These are phyloP conservation scores for Eumerus sabulonum DNA, from an alignment of 2,888 invertebrate species.

Conservation along the genomic window DNA sequence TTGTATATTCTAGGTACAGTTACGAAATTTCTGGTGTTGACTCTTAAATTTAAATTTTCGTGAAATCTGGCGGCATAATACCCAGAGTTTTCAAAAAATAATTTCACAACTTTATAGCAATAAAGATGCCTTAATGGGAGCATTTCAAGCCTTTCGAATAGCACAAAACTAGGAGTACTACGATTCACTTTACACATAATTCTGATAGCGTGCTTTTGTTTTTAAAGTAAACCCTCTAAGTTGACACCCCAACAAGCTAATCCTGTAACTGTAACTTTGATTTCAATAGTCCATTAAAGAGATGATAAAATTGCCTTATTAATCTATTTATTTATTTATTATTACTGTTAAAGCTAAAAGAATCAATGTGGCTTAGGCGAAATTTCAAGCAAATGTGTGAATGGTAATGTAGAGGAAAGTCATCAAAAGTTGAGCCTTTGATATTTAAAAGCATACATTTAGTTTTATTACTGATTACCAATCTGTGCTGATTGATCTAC, in stretches of 20 bases:
- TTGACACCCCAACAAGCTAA: conserved; percentile 20
- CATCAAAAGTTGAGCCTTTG: not conserved
- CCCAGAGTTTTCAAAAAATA: too few species aligned
- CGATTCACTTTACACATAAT: too few species aligned
- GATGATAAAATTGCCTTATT: conserved; percentile 10
- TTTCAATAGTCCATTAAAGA: conserved; percentile 19
- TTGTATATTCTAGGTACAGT: not conserved
- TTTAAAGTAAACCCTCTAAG: not conserved
- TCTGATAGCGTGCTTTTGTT: conserved; percentile 28
- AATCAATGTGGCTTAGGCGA: not conserved
- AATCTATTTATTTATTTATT: not conserved
- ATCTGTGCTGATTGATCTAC: conserved; percentile 9
- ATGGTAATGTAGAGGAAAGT: not conserved
- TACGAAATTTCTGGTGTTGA: not conserved
- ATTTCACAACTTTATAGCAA: too few species aligned
- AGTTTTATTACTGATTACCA: conserved; percentile 24
- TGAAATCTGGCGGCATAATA: too few species aligned
- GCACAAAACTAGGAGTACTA: conserved; percentile 1
- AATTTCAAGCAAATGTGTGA: conserved; percentile 4
- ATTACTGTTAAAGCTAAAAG: conserved; percentile 1
- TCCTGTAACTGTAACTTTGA: conserved; percentile 10
- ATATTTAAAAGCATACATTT: conserved; percentile 33
- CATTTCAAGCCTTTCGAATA: not conserved
- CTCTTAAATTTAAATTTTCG: not conserved
- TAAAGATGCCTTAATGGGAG: too few species aligned